Percentiles rank a stretch among this genome's conserved stretches.
phyloP scores from a whole-genome alignment of 2,113 vertebrate species.

The Podarcis raffonei region DNA sequence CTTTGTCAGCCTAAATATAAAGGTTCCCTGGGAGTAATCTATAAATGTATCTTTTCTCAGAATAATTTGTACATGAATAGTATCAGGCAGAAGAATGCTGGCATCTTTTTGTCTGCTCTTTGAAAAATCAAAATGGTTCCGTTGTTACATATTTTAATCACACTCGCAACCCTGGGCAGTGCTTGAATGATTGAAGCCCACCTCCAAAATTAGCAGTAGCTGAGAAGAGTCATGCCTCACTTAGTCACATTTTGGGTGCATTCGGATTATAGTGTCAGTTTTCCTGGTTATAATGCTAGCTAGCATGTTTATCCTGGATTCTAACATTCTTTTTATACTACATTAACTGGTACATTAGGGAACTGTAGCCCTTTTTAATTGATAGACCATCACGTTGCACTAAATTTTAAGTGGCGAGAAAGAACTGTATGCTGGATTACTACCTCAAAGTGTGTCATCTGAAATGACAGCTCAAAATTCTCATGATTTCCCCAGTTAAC shows the following conservation, averaged over 20 bases:
- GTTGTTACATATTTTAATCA: not conserved
- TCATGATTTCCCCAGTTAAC: no score
- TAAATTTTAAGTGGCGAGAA: no score
- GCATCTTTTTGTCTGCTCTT: not conserved
- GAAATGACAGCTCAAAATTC: no score
- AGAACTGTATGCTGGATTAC: no score
- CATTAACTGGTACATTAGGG: no score
- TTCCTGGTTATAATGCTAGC: no score
- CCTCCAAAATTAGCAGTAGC: not conserved
- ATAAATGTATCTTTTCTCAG: conserved; percentile 49
- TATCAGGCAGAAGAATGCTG: not conserved
- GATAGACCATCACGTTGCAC: no score
- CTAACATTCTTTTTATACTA: no score
- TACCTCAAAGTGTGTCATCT: no score
- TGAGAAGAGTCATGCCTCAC: not conserved
- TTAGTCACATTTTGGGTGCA: not conserved
- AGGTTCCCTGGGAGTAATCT: conserved; percentile 37
- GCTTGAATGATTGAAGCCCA: not conserved
- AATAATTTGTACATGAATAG: not conserved
- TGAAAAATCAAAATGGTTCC: conserved; percentile 26
- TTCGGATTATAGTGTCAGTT: no score
- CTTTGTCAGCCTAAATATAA: conserved; percentile 44
- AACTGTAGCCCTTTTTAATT: no score
- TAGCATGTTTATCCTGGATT: no score
- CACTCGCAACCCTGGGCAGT: conserved; percentile 29